Conservation (phyloP, 1,140 invertebrate species). For the Druon quercuslanigerum region DNA sequence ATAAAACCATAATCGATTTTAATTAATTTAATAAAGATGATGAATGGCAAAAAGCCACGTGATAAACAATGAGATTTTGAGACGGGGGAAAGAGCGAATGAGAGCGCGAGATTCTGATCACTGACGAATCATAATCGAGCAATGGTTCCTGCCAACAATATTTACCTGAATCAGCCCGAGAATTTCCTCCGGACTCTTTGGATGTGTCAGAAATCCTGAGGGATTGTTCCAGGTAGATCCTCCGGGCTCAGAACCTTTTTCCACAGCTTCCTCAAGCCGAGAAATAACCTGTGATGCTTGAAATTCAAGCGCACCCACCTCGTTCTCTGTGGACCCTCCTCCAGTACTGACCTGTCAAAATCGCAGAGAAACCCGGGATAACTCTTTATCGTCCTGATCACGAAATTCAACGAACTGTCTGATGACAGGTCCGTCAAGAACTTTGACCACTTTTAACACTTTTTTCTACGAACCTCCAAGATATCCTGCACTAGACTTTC, state of each 20-base stretch:
- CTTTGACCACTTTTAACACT: conserved; percentile 28
- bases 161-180: conserved; percentile 72
- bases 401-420: neutral
- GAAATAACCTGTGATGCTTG: conserved; percentile 82
- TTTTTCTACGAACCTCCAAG: conserved; percentile 64
- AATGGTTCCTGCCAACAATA: conserved; percentile 15
- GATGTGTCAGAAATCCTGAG: conserved; percentile 68
- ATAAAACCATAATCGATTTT: neutral
- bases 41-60: conserved; percentile 9
- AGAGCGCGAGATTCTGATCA: neutral
- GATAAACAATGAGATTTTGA: neutral
- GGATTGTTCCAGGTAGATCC: conserved; percentile 73
- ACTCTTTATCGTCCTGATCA: conserved; percentile 5
- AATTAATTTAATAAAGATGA: neutral
- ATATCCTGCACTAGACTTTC: conserved; percentile 64
- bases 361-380: conserved; percentile 43
- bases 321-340: conserved; percentile 48
- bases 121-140: neutral
- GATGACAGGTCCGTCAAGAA: neutral
- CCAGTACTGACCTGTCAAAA: conserved; percentile 73
- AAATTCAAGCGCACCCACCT: conserved; percentile 78
- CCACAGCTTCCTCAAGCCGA: conserved; percentile 79
- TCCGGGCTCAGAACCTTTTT: conserved; percentile 72
- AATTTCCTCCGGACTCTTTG: conserved; percentile 70
- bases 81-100: neutral